These are phyloP conservation scores for Micromesistius poutassou DNA, from an alignment of 2,797 vertebrate species.

Conservation along the genomic window DNA sequence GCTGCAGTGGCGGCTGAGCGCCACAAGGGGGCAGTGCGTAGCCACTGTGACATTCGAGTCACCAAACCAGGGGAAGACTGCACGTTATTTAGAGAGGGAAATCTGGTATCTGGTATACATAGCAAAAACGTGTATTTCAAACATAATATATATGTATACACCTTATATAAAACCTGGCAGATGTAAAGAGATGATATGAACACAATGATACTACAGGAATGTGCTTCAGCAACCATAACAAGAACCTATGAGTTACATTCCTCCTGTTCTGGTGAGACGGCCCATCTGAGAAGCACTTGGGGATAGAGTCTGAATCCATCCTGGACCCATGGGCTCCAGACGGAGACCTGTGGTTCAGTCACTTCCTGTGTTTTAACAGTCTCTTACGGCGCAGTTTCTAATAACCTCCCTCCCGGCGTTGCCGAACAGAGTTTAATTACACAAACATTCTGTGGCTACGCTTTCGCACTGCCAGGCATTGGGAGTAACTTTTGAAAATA, in stretches of 20 bases:
- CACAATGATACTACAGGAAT: too few species aligned
- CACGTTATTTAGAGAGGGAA: slow-evolving; percentile 18
- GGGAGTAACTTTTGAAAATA: slow-evolving; percentile 48
- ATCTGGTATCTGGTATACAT: too few species aligned
- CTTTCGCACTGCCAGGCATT: slow-evolving; percentile 45
- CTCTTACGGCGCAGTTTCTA: slow-evolving; percentile 46
- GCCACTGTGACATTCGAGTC: slow-evolving; percentile 36
- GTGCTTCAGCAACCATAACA: too few species aligned
- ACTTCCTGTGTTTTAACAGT: slow-evolving; percentile 3
- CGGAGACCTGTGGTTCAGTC: slow-evolving; percentile 35
- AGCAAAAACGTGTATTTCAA: too few species aligned
- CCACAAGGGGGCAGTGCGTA: slow-evolving; percentile 66
- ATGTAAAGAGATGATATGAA: too few species aligned
- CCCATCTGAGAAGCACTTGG: neutral
- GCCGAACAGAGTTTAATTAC: slow-evolving; percentile 58
- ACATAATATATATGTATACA: too few species aligned
- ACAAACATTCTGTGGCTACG: slow-evolving; percentile 49
- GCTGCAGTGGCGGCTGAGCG: slow-evolving; percentile 27
- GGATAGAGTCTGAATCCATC: slow-evolving; percentile 44
- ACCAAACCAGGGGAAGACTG: slow-evolving; percentile 41
- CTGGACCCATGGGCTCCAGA: slow-evolving; percentile 1
- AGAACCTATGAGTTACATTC: too few species aligned
- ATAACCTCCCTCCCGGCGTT: slow-evolving; percentile 52
- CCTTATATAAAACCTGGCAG: too few species aligned
- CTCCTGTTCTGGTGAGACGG: too few species aligned